Evolutionary conservation across 2,888 invertebrate species (phyloP), one percentile per base, ranked within the genome.

Genomic region (Asteroscopus sphinx): DNA sequence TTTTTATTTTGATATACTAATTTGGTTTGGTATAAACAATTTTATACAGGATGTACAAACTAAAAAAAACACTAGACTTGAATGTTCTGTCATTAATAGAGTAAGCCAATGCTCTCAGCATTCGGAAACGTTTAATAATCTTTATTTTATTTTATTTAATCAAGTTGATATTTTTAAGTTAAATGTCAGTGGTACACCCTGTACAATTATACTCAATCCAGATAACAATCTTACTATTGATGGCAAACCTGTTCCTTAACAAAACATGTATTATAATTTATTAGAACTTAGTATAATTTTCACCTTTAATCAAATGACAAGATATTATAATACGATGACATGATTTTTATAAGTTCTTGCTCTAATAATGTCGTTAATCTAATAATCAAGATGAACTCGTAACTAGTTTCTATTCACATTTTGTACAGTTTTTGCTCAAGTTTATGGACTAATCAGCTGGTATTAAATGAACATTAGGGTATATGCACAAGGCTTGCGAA

Each of bases 401-500:
- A 72, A 71, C 47, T 48, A 33, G 32, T 66, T 66, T 66, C 66
- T 65, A 52, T 54, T 12, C 42, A 28, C 36, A 39, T 58, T 63
- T 68, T 64, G 37, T 47, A 28, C 46, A 39, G 12, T 74, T 74
- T 70, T 71, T 71, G 66, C 52, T 21, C 5, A 41, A n/a, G 64
- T 65, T 71, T 71, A 58, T 58, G 56, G 56, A 61, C 57, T 61
- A 66, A 72, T 75, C 68, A 66, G 49, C 39, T 37, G 26, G 35
- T 62, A 72, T 72, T 76, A 72, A 72, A 76, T 67, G 45, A 72
- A 58, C 73, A 72, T 75, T 72, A 76, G 56, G 42, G 62, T 59
- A 52, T 69, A 59, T 58, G 41, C 53, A 71, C 67, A 61, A 45
- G 16, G 39, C 41, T 72, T 75, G 67, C 58, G 45, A 66, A 61